phyloP scores from a whole-genome alignment of 2,797 vertebrate genomes.

The Melopsittacus undulatus region DNA sequence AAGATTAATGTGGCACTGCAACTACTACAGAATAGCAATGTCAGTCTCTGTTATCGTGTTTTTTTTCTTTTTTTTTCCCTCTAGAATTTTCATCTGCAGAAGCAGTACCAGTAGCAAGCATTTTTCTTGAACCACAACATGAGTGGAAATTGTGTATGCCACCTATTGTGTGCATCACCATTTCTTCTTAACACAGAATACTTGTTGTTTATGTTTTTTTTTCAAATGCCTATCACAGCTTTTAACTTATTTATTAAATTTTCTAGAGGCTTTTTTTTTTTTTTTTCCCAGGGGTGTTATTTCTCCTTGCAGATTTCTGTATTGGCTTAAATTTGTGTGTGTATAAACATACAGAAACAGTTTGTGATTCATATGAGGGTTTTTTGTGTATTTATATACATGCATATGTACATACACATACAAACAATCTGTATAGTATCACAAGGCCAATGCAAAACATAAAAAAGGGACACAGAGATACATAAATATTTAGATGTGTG shows the following conservation, averaged over 20 bases:
- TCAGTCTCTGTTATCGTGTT: not conserved
- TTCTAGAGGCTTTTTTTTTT: not conserved
- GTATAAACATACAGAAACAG: not conserved
- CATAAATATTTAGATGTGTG: not conserved
- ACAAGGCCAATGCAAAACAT: not conserved
- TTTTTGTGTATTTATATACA: not conserved
- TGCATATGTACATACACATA: not conserved
- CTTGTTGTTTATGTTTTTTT: accelerated
- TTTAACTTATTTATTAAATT: not conserved
- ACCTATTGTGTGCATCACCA: not conserved
- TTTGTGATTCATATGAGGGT: not conserved
- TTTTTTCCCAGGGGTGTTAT: too few relatives aligned
- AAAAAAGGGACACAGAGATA: not conserved
- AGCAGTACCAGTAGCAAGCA: not conserved
- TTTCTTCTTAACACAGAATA: not conserved
- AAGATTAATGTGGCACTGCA: not conserved
- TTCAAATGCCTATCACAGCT: not conserved
- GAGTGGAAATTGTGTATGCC: not conserved
- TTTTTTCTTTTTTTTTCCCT: not conserved
- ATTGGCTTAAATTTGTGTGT: not conserved
- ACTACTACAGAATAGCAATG: not conserved
- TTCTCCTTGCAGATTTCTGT: not conserved
- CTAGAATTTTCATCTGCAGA: not conserved
- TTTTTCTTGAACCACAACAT: not conserved
- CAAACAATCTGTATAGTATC: not conserved